Evolutionary conservation across 1,140 invertebrate species (phyloP).

Genomic region (Saccostrea echinata): DNA sequence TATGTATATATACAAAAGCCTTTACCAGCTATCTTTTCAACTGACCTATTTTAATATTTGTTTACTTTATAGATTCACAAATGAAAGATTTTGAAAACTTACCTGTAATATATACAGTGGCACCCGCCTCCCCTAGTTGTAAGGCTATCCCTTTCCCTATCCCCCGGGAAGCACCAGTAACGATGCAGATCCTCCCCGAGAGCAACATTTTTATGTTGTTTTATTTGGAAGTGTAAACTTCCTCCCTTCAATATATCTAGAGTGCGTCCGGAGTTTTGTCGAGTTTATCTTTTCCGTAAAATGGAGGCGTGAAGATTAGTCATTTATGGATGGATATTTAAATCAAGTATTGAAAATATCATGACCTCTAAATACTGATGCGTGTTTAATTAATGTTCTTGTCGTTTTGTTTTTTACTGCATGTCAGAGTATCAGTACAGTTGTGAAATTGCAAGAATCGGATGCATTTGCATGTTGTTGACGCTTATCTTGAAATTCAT

Average conservation of each 20-base stretch:
- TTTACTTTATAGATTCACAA: background rate
- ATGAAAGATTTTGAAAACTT: constrained; percentile 18
- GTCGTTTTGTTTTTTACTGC: too few species aligned
- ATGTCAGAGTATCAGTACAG: too few species aligned
- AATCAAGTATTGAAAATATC: too few species aligned
- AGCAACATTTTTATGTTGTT: constrained; percentile 51
- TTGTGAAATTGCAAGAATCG: too few species aligned
- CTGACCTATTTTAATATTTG: background rate
- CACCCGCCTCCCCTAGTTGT: constrained; percentile 79
- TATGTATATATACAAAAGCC: too few species aligned
- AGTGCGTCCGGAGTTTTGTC: background rate
- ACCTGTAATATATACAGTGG: constrained; percentile 80
- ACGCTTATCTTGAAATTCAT: too few species aligned
- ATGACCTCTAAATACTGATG: too few species aligned
- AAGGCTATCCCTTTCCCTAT: constrained; percentile 80
- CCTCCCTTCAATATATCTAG: background rate
- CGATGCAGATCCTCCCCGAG: constrained; percentile 77
- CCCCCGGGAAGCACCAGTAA: constrained; percentile 80
- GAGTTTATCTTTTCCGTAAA: background rate
- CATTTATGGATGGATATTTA: background rate
- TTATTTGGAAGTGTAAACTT: background rate
- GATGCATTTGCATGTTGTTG: too few species aligned
- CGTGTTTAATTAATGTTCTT: too few species aligned
- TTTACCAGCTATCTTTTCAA: background rate
- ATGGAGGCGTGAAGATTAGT: background rate